Percentiles rank a stretch among this genome's conserved stretches.
These are phyloP conservation scores for Daktulosphaira vitifoliae DNA, from an alignment of 1,140 invertebrate species.

Conservation along the genomic window DNA sequence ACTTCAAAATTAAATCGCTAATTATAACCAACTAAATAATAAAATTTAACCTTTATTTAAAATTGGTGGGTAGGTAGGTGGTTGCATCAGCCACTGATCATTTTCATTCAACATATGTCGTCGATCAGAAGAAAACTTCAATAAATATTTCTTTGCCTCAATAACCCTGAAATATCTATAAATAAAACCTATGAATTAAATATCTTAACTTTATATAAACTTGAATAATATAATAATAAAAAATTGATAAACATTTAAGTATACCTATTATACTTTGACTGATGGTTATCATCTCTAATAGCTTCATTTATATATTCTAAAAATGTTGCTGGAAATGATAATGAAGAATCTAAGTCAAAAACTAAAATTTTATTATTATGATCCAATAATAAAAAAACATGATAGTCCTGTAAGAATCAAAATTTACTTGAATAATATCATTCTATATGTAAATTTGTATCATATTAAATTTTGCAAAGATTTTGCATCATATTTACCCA, in stretches of 20 bases:
- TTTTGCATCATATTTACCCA: conserved; percentile 17
- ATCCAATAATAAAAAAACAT: conserved; percentile 27
- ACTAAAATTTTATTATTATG: conserved; percentile 14
- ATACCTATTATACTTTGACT: conserved; percentile 10
- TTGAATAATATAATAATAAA: background rate
- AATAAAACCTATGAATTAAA: background rate
- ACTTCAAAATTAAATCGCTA: too few relatives aligned
- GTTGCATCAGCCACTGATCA: conserved; percentile 18
- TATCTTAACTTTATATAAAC: background rate
- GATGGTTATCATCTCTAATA: conserved; percentile 2
- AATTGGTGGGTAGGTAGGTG: conserved; percentile 30
- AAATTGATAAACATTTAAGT: background rate
- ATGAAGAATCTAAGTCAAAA: conserved; percentile 24
- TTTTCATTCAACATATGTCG: conserved; percentile 16
- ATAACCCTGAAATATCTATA: conserved; percentile 27
- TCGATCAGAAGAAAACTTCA: conserved; percentile 29
- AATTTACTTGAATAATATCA: too few relatives aligned
- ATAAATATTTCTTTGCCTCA: conserved; percentile 7
- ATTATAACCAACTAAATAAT: too few relatives aligned
- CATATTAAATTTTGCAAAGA: too few relatives aligned
- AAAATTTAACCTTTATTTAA: conserved; percentile 8
- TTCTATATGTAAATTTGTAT: too few relatives aligned
- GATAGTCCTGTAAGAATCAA: conserved; percentile 24
- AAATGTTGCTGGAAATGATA: conserved; percentile 28
- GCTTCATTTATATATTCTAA: conserved; percentile 15